Base-by-base conservation (phyloP, 2,113 vertebrate genomes). In the Eira barbara region DNA sequence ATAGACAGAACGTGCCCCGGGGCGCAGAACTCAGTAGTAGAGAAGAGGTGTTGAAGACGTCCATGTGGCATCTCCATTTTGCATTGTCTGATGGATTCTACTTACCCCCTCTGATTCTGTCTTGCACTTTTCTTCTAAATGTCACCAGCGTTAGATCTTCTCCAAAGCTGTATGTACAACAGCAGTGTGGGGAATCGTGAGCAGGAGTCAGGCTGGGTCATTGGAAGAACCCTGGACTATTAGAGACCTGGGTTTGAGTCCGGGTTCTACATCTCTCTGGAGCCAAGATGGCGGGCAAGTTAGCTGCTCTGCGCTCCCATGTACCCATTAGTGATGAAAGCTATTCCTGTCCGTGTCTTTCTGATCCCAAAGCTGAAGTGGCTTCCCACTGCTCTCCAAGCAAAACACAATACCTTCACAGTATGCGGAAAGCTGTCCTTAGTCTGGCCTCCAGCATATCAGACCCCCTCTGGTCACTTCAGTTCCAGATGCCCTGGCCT, bases 381-480 rank as follows among this genome's bases (percentile, higher is more conserved):
- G 65, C 9, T 55, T 23, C 7, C 47, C 7, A 21, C 29, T 88
- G n/a, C 67, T 27, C n/a, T 29, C 9, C 17, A 67, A 55, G 20
- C 15, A 29, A 57, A 73, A 73, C 25, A 42, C 25, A 31, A 8
- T 18, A 13, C 13, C n/a, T 7, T 57, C 10, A 2, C 67, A 31
- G 21, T 20, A 3, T 23, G 9, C 12, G 27, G 14, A 55, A 39
- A 57, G 67, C 14, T 2, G 0, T 49, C 47, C 6, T 3, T 27
- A 13, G 2, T 76, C 25, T 29, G 73, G 13, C 3, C 3, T 73
- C 25, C 2, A 7, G 7, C 8, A 1, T 39, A 15, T 21, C 0
- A 23, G 18, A 34, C 17, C 65, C 61, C 36, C 3, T 15, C n/a
- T 42, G 36, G n/a, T 39, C 55, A 11, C 55, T 57, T 6, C 25